Evolutionary conservation across 2,888 invertebrate species (phyloP), one percentile per base, ranked within the genome.

Genomic region (Ametastegia equiseti): DNA sequence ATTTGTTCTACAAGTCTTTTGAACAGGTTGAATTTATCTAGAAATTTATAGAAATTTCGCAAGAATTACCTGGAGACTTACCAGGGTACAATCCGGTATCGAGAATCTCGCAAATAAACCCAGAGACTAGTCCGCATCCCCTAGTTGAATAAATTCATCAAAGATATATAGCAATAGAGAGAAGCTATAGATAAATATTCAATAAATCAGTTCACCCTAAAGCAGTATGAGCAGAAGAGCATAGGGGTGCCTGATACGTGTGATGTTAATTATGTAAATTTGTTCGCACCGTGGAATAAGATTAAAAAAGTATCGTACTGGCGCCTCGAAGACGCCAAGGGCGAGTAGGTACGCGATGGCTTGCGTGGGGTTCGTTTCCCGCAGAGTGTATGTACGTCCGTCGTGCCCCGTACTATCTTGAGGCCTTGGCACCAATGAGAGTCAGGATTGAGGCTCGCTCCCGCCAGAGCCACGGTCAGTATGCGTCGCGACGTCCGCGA

Each of bases 401-500:
- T 60, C 27, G 60, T 63, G 47, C 57, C 63, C 60, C 87, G 81
- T 88, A 88, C 84, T 89, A 89, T 50, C n/a, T n/a, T 87, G 88
- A 19, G 85, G 86, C 80, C 82, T 84, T 82, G 85, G 88, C 82
- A 87, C 86, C 82, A 86, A 86, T 54, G 78, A 60, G 78, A 60
- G 73, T 71, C 83, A 81, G 80, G 81, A 77, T 77, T 71, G 73
- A 73, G 42, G 45, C 33, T 33, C 42, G 54, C 73, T 80, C 42
- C n/a, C 45, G 57, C 73, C 65, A 63, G 67, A 80, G 80, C 54
- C 82, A 63, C 67, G 60, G 83, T 84, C 89, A 90, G 90, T 90
- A 83, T 89, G 88, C 89, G 89, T 87, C 88, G 88, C 87, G 89
- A 86, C 88, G 88, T 86, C 86, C 86, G 88, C 86, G 86, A 85